Conservation (phyloP, 2,113 vertebrate species). For the Junco hyemalis region DNA sequence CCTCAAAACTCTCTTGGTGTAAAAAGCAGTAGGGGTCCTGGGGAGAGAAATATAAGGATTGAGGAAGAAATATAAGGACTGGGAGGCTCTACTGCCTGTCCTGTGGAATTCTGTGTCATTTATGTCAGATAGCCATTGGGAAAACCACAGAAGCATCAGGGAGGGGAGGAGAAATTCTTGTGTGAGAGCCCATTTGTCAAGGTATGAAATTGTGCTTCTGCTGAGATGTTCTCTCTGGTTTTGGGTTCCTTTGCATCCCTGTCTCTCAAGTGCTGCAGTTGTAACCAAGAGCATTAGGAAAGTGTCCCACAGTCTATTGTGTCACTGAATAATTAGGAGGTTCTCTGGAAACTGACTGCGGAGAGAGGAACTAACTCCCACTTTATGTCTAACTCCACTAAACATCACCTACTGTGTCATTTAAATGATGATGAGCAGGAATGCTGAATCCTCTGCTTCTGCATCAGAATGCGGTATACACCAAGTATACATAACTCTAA, state of each 20-base stretch:
- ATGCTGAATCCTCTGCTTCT: background rate
- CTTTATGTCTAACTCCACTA: background rate
- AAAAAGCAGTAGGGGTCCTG: background rate
- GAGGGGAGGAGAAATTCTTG: background rate
- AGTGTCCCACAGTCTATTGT: background rate
- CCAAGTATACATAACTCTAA: background rate
- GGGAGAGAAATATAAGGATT: background rate
- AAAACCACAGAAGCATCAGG: background rate
- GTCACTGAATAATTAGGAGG: background rate
- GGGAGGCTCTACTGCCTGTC: background rate
- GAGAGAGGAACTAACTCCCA: background rate
- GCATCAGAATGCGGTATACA: background rate
- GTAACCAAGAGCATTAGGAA: background rate
- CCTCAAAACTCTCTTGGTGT: background rate
- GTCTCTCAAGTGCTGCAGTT: background rate
- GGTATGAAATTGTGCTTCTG: background rate
- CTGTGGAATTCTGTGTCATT: background rate
- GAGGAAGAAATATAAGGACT: background rate
- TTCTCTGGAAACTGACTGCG: background rate
- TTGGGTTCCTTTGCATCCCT: background rate
- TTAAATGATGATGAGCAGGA: background rate
- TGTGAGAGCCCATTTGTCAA: accelerated
- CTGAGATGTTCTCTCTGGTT: background rate
- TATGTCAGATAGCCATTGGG: background rate
- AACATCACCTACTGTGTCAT: background rate